Percentiles rank a stretch among this genome's conserved stretches.
Evolutionary conservation across 2,797 vertebrate species (phyloP).

Genomic region (Lateolabrax maculatus): DNA sequence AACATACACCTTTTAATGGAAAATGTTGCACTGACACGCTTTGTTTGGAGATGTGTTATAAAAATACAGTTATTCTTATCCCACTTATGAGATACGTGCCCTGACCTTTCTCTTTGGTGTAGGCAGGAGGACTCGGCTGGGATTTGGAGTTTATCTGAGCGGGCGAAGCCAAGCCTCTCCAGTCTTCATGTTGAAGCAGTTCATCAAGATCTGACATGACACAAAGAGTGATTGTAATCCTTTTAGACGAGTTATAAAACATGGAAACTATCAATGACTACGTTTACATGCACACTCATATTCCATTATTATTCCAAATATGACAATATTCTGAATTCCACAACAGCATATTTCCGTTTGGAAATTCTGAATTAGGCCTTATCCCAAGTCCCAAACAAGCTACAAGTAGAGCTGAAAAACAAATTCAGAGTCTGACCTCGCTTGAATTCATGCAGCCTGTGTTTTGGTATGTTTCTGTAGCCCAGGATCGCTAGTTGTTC

Average conservation of each 20-base stretch:
- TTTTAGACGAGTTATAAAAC: not conserved
- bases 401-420: not conserved
- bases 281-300: too few species aligned
- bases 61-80: not conserved
- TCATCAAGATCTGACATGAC: slow-evolving; percentile 80
- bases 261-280: not conserved
- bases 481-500: slow-evolving; percentile 82
- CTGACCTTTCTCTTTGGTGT: slow-evolving; percentile 82
- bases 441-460: slow-evolving; percentile 83
- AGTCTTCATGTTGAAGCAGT: slow-evolving; percentile 77
- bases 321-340: too few species aligned
- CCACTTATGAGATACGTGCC: too few species aligned
- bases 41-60: not conserved
- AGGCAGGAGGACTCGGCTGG: slow-evolving; percentile 73
- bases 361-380: too few species aligned
- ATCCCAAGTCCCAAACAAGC: not conserved
- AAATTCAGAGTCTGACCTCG: slow-evolving; percentile 69
- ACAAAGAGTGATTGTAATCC: not conserved
- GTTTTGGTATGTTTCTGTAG: slow-evolving; percentile 80
- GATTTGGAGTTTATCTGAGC: slow-evolving; percentile 38
- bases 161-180: slow-evolving; percentile 55
- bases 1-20: not conserved
- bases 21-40: not conserved
- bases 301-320: too few species aligned
- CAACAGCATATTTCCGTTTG: too few species aligned